Conservation (phyloP, 2,888 invertebrate species). For the Bugula neritina region DNA sequence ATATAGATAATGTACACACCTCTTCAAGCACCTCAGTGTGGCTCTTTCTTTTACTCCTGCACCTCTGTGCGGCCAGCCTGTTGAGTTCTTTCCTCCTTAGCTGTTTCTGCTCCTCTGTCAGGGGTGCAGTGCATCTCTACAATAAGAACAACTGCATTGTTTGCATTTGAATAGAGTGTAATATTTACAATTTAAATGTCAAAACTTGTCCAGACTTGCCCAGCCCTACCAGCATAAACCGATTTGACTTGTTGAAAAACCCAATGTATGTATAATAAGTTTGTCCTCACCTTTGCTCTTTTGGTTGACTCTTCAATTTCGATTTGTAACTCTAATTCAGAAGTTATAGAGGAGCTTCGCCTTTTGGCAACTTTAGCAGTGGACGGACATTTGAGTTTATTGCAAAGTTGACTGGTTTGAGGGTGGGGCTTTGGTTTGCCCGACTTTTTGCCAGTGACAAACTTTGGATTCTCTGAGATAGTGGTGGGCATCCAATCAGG, state of each 20-base stretch:
- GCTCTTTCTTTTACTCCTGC: constrained; percentile 22
- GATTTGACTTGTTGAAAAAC: no score
- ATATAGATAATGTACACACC: not conserved
- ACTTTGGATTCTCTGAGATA: not conserved
- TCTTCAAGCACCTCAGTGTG: constrained; percentile 18
- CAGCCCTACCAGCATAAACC: no score
- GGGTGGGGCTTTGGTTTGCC: not conserved
- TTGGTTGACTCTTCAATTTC: constrained; percentile 23
- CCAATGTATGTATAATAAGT: no score
- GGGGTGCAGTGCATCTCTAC: constrained; percentile 18
- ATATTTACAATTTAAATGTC: no score
- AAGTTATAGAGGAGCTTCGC: not conserved
- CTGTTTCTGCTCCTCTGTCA: constrained; percentile 15
- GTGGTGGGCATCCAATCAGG: constrained; percentile 11
- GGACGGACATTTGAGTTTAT: no score
- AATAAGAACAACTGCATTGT: not conserved
- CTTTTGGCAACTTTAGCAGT: not conserved
- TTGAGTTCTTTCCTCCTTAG: constrained; percentile 14
- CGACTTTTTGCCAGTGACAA: not conserved
- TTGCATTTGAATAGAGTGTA: no score
- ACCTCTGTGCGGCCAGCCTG: constrained; percentile 19
- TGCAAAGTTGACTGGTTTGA: not conserved
- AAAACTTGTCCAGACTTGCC: not conserved
- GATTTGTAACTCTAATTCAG: constrained; percentile 24
- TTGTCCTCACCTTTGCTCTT: not conserved